Percentiles rank a stretch among this genome's conserved stretches.
Evolutionary conservation across 2,797 vertebrate species (phyloP).

Genomic region (Cryptoprocta ferox): DNA sequence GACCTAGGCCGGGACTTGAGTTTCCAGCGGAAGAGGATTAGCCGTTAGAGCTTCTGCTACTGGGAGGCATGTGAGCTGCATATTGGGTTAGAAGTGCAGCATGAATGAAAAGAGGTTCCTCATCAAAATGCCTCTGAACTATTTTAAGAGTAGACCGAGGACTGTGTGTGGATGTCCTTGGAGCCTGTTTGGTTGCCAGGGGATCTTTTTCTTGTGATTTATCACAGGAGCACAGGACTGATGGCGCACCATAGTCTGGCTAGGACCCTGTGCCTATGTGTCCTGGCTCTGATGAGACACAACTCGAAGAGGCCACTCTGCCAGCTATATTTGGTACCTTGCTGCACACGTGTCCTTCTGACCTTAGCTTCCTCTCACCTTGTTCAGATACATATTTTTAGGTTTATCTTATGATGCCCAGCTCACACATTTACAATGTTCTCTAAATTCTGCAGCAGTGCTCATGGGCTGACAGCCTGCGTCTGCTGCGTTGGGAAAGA

Average conservation of each 20-base stretch:
- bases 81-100: background rate
- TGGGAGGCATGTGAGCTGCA: background rate
- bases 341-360: background rate
- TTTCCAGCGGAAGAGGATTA: background rate
- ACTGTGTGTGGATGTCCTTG: conserved; percentile 1
- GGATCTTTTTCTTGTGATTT: conserved; percentile 38
- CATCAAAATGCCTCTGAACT: background rate
- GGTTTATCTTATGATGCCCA: background rate
- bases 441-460: conserved; percentile 21
- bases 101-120: conserved; percentile 44
- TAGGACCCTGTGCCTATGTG: background rate
- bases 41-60: background rate
- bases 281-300: background rate
- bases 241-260: background rate
- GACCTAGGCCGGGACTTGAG: background rate
- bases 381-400: conserved; percentile 61
- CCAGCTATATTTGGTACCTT: background rate
- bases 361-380: background rate
- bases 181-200: conserved; percentile 33
- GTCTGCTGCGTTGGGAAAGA: background rate
- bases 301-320: background rate
- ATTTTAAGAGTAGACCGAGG: conserved; percentile 50
- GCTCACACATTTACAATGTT: conserved; percentile 9
- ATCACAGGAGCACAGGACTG: conserved; percentile 2
- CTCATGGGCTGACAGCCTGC: conserved; percentile 19